Evolutionary conservation across 2,113 vertebrate genomes (phyloP), one percentile per base, ranked within the genome.

Genomic region (Abramis brama): DNA sequence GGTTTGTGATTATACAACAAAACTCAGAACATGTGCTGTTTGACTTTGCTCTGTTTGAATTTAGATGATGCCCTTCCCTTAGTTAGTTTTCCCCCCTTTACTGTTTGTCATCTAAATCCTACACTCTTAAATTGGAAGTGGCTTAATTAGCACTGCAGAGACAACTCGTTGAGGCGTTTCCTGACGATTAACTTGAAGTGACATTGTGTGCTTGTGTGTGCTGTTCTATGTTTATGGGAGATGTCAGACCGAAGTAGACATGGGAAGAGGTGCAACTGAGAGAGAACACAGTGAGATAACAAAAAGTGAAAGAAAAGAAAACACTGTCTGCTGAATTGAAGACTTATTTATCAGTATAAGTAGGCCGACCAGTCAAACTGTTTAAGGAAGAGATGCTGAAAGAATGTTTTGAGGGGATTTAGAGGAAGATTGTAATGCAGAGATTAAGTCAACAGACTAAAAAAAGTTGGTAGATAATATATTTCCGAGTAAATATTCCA

Each of bases 81-180:
- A 7, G 19, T 84, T 64, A 3, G 27, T 64, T 6, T 6, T n/a
- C 7, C 57, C 59, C 17, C 60, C 5, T 45, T 66, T 33, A 21
- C 15, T 50, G 19, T 74, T 33, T 75, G 43, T 50, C 55, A 88
- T 57, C 43, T 39, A 77, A 62, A 57, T 70, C 64, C n/a, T 57
- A 66, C 59, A 25, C 43, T 85, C 12, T 50, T 76, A 60, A 83
- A 52, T 82, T 78, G 52, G 68, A 79, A 78, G 73, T 64, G 74
- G 85, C 73, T 86, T 86, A 81, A 89, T 88, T 88, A 88, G 59
- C 60, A 73, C 1, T 30, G 68, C 47, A 66, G 43, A 89, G 84
- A 88, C 81, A 70, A 60, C 33, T 86, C 62, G 21, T 52, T 59
- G 12, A 86, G 83, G 80, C 74, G 81, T 45, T 50, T 7, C 62